Conservation (phyloP, 2,797 vertebrate genomes). For the Naso thynnoides region DNA sequence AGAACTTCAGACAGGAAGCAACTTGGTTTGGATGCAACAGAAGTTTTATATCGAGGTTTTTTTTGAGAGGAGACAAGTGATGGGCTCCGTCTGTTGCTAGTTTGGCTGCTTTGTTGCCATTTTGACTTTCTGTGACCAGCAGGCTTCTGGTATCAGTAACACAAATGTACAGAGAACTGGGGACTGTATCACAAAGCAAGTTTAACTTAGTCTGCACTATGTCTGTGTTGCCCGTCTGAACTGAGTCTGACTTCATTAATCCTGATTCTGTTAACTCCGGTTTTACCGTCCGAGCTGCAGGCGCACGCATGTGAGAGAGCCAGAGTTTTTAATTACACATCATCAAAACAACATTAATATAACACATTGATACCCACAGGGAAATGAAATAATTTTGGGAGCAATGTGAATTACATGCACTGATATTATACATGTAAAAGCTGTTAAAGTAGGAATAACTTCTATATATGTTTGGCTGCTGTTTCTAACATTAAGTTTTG, state of each 20-base stretch:
- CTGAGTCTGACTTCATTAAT: background rate
- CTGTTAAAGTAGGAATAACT: background rate
- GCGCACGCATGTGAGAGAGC: background rate
- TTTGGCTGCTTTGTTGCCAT: slow-evolving; percentile 12
- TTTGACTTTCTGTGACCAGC: slow-evolving; percentile 47
- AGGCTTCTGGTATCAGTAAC: slow-evolving; percentile 43
- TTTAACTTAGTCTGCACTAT: background rate
- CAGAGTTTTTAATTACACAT: background rate
- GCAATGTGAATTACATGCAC: background rate
- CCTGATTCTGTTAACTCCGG: background rate
- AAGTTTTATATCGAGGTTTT: slow-evolving; percentile 8
- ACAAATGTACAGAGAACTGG: slow-evolving; percentile 18
- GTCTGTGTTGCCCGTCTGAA: background rate
- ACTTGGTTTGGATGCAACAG: background rate
- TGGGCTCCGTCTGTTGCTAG: slow-evolving; percentile 29
- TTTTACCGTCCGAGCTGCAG: background rate
- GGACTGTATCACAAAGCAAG: slow-evolving; percentile 23
- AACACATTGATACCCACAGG: background rate
- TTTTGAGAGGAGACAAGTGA: slow-evolving; percentile 5
- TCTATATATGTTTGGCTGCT: background rate
- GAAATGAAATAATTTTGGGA: background rate
- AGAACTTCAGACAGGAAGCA: slow-evolving; percentile 20
- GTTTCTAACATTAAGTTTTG: background rate
- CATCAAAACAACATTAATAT: background rate
- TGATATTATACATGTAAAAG: slow-evolving; percentile 1